Evolutionary conservation across 2,113 vertebrate species (phyloP), one percentile per base, ranked within the genome.

Genomic region (Turdus rufiventris): DNA sequence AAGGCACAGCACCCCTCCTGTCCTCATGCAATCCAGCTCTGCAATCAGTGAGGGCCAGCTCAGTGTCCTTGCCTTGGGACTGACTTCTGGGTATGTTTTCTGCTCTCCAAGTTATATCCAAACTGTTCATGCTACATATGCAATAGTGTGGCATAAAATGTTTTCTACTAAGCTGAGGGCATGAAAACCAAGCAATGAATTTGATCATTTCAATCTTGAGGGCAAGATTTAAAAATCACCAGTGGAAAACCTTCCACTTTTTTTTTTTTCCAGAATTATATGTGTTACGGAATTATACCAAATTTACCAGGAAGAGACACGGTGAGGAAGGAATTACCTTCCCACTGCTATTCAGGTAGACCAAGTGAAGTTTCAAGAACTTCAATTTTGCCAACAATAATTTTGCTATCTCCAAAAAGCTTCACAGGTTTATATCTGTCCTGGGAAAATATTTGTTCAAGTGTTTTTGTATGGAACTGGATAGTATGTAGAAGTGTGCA

Each of bases 31-130:
- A 38, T 38, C 18, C 12, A 42, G 29, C 8, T 60, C 50, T 76
- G 21, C 45, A 53, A 5, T 1, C 6, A 20, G 10, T 33, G 18
- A 68, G 3, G 18, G 3, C 8, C 38, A 45, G 0, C 9, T 5
- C 24, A 12, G 8, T 48, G 33, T 47, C 31, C 54, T 85, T 58
- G 38, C 20, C 45, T 68, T 65, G 24, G 18, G 14, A 33, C 23
- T 70, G 25, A 13, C 6, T n/a, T 47, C 5, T 72, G 33, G 1
- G 53, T 42, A 3, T 47, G 6, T 15, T 70, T 29, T 12, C 31
- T 68, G 2, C 33, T 48, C 6, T 8, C 5, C 33, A 56, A 60
- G 7, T 71, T 29, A 51, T 10, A 4, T 18, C 15, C 29, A 56
- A 63, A 34, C 26, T 56, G 2, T 10, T 78, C 47, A 33, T 8